Conservation (phyloP, 1,140 invertebrate species). For the Papilio glaucus region DNA sequence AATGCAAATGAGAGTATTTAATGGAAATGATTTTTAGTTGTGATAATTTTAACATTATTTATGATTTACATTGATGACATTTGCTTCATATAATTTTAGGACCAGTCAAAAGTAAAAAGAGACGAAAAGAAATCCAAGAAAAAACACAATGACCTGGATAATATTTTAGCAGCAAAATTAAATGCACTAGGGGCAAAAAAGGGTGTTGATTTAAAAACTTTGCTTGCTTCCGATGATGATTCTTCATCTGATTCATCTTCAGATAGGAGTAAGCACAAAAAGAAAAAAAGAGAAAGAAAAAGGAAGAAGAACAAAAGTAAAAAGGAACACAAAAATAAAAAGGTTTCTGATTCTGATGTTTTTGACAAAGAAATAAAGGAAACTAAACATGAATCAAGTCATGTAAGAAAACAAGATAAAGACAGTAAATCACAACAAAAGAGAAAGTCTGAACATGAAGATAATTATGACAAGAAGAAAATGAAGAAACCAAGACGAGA, state of each 20-base stretch:
- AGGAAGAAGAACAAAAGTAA: conserved; percentile 52
- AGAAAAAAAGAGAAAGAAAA: conserved; percentile 73
- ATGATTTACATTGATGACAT: conserved; percentile 2
- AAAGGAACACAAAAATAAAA: conserved; percentile 42
- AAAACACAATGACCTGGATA: conserved; percentile 80
- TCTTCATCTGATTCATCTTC: conserved; percentile 80
- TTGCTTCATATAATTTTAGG: conserved; percentile 48
- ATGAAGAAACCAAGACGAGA: conserved; percentile 34
- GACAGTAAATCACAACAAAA: conserved; percentile 8
- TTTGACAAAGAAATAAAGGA: conserved; percentile 38
- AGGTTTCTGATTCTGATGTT: conserved; percentile 35
- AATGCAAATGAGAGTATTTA: no score
- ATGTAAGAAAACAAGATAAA: conserved; percentile 34
- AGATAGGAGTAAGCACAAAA: conserved; percentile 77
- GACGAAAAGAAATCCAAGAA: conserved; percentile 85
- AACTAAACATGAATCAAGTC: conserved; percentile 37
- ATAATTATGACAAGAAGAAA: conserved; percentile 24
- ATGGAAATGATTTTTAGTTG: no score
- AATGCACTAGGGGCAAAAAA: conserved; percentile 79
- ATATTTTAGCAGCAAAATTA: conserved; percentile 83
- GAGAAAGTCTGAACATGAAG: conserved; percentile 11
- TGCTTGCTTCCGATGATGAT: conserved; percentile 69
- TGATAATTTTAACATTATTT: no score
- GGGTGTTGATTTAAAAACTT: conserved; percentile 67
- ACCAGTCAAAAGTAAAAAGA: conserved; percentile 78